Conservation (phyloP, 1,140 invertebrate species). For the Drosophila pallidifrons region DNA sequence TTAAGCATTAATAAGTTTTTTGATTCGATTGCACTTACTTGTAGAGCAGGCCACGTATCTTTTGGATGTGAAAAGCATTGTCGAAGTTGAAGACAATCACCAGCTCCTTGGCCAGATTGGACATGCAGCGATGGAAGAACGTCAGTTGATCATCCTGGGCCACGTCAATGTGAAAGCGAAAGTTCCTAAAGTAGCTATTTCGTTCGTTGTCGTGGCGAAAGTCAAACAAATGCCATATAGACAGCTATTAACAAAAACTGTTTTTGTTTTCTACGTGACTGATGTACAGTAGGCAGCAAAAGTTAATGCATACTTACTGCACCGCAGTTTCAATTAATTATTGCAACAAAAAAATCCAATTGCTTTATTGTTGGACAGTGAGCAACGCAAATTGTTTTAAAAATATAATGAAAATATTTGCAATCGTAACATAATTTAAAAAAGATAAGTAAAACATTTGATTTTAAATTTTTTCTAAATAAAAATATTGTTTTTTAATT, state of each 20-base stretch:
- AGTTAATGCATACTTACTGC: background rate
- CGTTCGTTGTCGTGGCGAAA: constrained; percentile 26
- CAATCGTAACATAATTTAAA: background rate
- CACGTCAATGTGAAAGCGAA: constrained; percentile 77
- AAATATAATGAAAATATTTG: too few relatives aligned
- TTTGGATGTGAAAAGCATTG: constrained; percentile 81
- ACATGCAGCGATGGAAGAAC: constrained; percentile 76
- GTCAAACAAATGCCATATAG: constrained; percentile 11
- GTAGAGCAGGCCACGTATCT: constrained; percentile 76
- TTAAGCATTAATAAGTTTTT: background rate
- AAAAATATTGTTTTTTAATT: too few relatives aligned
- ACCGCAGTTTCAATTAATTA: too few relatives aligned
- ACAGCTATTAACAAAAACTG: constrained; percentile 28
- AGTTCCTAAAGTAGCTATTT: constrained; percentile 79
- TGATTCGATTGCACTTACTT: constrained; percentile 52
- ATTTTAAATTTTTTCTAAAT: too few relatives aligned
- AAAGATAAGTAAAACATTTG: too few relatives aligned
- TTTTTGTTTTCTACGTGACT: constrained; percentile 9
- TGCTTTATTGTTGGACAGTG: too few relatives aligned
- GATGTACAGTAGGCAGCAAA: constrained; percentile 15
- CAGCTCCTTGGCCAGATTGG: constrained; percentile 74
- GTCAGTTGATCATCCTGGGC: constrained; percentile 74
- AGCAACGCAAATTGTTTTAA: too few relatives aligned
- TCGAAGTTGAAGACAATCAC: constrained; percentile 78
- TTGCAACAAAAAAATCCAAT: too few relatives aligned